Percentiles rank a stretch among this genome's conserved stretches.
Evolutionary conservation across 2,113 vertebrate genomes (phyloP).

Genomic region (Mobula birostris): DNA sequence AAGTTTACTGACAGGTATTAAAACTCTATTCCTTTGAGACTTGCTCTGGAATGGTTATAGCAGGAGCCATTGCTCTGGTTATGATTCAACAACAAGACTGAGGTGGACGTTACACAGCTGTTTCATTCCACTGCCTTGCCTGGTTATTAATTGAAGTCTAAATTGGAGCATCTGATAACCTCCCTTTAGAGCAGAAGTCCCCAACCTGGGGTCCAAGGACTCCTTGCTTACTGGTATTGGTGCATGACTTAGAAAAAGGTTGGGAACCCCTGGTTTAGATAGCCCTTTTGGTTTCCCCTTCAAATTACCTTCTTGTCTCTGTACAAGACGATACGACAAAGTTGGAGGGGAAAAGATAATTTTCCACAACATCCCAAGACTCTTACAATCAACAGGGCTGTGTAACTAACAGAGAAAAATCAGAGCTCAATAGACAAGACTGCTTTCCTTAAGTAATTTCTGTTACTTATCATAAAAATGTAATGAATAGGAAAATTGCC

Average conservation of each 20-base stretch:
- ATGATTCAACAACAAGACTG: not conserved
- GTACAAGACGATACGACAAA: not conserved
- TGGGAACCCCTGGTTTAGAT: no score
- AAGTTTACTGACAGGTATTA: not conserved
- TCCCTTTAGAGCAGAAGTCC: not conserved
- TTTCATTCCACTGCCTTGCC: not conserved
- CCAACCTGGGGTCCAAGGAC: no score
- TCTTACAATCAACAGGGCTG: not conserved
- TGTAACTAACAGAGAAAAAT: not conserved
- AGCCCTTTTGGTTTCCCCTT: not conserved
- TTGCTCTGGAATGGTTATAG: no score
- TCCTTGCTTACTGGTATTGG: no score
- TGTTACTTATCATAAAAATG: not conserved
- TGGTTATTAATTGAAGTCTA: not conserved
- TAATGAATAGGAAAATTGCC: not conserved
- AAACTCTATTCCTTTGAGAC: not conserved
- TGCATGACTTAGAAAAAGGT: no score
- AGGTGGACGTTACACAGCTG: not conserved
- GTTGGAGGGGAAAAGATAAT: not conserved
- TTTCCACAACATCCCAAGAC: not conserved
- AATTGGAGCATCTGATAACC: not conserved
- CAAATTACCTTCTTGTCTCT: not conserved
- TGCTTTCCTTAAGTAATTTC: not conserved
- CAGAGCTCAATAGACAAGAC: not conserved
- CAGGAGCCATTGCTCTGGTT: no score